A percentile compares a stretch with the other conserved stretches of the same genome.
These are phyloP conservation scores for Cancer borealis DNA, from an alignment of 2,888 invertebrate genomes.

Conservation along the genomic window DNA sequence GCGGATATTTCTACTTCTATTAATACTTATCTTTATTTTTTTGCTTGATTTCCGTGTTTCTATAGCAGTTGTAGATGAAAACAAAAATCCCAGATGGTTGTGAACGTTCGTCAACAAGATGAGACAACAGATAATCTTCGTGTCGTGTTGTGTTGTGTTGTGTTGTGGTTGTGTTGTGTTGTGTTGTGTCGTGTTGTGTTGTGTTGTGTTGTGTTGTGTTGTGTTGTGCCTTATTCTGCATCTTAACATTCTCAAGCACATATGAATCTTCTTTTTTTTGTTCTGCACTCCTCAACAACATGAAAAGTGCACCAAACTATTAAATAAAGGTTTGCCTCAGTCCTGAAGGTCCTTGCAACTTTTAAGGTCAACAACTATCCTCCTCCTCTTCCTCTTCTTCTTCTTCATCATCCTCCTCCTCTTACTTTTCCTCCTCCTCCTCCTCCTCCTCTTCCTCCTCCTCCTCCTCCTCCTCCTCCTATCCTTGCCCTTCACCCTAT, in stretches of 20 bases:
- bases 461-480: conserved; percentile 6
- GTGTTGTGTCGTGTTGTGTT: too few relatives aligned
- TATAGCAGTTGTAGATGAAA: neutral
- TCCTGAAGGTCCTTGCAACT: neutral
- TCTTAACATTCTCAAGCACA: too few relatives aligned
- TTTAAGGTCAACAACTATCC: neutral
- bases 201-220: too few relatives aligned
- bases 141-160: neutral
- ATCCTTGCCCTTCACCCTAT: neutral
- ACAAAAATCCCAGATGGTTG: too few relatives aligned
- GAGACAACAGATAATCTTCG: neutral
- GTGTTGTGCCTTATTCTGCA: too few relatives aligned
- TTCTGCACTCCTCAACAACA: neutral
- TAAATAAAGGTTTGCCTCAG: neutral
- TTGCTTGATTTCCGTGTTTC: neutral
- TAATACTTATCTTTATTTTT: neutral
- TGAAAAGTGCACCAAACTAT: neutral
- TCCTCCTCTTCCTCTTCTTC: neutral
- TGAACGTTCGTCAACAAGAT: too few relatives aligned
- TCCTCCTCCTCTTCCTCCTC: neutral
- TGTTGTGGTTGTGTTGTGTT: too few relatives aligned
- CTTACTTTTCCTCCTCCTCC: neutral
- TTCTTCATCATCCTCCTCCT: neutral
- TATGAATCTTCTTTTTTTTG: neutral
- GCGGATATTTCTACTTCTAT: neutral